Percentiles rank a stretch among this genome's conserved stretches.
phyloP scores from a whole-genome alignment of 2,797 vertebrate species.

The Lacerta agilis region DNA sequence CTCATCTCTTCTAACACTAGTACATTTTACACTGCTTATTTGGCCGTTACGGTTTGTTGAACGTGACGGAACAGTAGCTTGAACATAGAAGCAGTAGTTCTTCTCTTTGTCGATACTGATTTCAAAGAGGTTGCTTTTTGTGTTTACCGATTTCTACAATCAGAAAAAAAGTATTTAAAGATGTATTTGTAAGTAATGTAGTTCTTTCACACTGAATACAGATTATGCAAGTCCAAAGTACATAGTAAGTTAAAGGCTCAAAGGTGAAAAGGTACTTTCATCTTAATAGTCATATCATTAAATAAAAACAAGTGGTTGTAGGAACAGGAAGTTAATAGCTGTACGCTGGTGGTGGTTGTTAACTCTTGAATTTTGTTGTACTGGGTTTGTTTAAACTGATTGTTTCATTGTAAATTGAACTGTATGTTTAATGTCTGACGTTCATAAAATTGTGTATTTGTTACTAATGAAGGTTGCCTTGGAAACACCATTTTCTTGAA shows the following conservation, averaged over 20 bases:
- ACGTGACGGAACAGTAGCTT: conserved; percentile 80
- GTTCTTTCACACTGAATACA: conserved; percentile 11
- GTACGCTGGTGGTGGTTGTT: not conserved
- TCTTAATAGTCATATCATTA: not conserved
- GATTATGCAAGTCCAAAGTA: not conserved
- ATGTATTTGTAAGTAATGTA: not conserved
- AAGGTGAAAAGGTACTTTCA: not conserved
- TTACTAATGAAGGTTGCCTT: not conserved
- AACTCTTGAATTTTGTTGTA: not conserved
- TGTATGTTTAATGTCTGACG: not conserved
- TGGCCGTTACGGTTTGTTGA: conserved; percentile 77
- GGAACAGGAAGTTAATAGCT: not conserved
- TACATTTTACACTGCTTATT: conserved; percentile 77
- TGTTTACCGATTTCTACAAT: conserved; percentile 80
- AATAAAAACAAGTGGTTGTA: not conserved
- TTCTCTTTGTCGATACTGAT: conserved; percentile 80
- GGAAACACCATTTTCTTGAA: not conserved
- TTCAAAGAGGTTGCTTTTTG: conserved; percentile 73
- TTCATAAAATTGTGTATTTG: not conserved
- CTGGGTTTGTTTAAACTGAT: not conserved
- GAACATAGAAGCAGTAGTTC: conserved; percentile 89
- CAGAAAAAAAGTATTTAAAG: conserved; percentile 4
- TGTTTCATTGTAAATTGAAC: not conserved
- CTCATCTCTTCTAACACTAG: not conserved
- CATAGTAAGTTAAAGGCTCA: not conserved